phyloP scores from a whole-genome alignment of 2,888 invertebrate species.

The Pantelozetes paolii region DNA sequence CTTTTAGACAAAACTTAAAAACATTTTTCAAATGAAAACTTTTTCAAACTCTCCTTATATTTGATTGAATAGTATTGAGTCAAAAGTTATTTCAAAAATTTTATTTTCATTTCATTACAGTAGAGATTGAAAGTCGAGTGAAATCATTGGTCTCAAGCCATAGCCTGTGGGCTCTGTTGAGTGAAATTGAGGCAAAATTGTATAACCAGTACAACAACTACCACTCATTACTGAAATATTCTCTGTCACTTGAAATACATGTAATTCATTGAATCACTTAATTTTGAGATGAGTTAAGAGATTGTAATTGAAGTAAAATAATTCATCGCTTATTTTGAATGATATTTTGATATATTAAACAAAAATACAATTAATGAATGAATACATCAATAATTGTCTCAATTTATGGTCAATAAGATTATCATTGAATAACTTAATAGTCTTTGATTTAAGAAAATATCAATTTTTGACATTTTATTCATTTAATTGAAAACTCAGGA shows the following conservation, averaged over 20 bases:
- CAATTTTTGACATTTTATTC: too few relatives aligned
- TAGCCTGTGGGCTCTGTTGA: not conserved
- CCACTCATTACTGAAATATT: not conserved
- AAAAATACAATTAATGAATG: not conserved
- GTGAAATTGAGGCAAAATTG: not conserved
- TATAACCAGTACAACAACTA: not conserved
- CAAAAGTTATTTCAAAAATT: not conserved
- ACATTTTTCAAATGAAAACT: not conserved
- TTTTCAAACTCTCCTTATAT: not conserved
- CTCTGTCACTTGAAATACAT: not conserved
- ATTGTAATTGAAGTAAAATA: not conserved
- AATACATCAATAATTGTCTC: not conserved
- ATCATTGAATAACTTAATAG: not conserved
- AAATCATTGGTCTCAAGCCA: not conserved
- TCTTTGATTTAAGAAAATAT: too few relatives aligned
- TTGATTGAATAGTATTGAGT: not conserved
- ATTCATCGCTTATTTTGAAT: not conserved
- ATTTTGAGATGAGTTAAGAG: not conserved
- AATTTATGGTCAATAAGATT: not conserved
- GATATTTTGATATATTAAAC: not conserved
- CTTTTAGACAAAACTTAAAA: not conserved
- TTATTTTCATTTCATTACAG: not conserved
- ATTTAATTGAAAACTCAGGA: too few relatives aligned
- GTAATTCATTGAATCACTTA: not conserved
- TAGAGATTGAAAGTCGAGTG: not conserved